Evolutionary conservation across 2,113 vertebrate genomes (phyloP).

Genomic region (Psophia crepitans): DNA sequence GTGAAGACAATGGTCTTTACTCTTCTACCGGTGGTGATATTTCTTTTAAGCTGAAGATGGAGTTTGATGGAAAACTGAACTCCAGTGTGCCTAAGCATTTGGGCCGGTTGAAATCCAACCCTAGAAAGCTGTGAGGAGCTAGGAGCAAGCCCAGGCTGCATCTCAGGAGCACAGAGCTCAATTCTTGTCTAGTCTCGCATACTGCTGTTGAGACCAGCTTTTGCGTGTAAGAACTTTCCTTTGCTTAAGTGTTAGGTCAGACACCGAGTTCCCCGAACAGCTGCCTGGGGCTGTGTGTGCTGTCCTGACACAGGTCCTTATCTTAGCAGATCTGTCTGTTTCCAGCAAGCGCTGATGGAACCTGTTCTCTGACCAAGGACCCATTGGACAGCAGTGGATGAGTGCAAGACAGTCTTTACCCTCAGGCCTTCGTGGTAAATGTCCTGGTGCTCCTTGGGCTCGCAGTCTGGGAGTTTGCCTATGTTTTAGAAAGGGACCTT

Average conservation of each 20-base stretch:
- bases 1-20: neutral
- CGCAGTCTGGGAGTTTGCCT: neutral
- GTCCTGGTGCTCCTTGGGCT: neutral
- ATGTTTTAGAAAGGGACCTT: neutral
- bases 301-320: neutral
- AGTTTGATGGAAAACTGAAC: neutral
- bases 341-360: neutral
- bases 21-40: too few relatives aligned
- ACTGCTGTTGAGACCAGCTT: neutral
- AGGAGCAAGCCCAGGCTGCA: neutral
- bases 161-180: neutral
- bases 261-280: rapidly evolving
- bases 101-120: neutral
- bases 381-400: neutral
- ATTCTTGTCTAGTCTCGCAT: neutral
- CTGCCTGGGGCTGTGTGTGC: neutral
- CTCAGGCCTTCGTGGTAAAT: neutral
- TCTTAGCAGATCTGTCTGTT: neutral
- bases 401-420: neutral
- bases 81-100: neutral
- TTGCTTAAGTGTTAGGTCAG: neutral
- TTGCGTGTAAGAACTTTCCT: neutral
- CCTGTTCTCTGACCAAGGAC: too few relatives aligned
- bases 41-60: neutral
- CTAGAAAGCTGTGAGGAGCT: neutral